Evolutionary conservation across 2,797 vertebrate genomes (phyloP), one percentile per base, ranked within the genome.

Genomic region (Choloepus didactylus): DNA sequence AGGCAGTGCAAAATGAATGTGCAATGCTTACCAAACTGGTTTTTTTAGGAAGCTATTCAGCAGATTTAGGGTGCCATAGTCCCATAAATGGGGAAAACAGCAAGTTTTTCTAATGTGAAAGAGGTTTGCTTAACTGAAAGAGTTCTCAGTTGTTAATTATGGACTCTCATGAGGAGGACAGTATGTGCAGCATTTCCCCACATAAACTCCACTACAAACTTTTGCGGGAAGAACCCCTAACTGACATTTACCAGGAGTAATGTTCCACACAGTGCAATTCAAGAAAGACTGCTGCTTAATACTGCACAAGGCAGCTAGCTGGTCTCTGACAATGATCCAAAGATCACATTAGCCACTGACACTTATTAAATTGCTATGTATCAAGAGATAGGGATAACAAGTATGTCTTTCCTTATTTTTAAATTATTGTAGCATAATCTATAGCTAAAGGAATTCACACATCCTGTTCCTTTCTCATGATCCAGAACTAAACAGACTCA

Each of bases 341-440:
- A 49, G 19, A 93, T 4, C 41, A 21, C 15, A 41, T 54, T 46
- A 66, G 5, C 16, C 56, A 73, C 9, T 44, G 41, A 73, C 29
- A 44, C 10, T 73, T 72, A 66, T 0, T 60, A 44, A 84, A 81
- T 0, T 69, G 44, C 14, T 64, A 51, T 9, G 1, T n/a, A 67
- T 31, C 41, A 35, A 49, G 73, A 95, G 51, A 89, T 72, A 94
- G 62, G 21, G 15, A 21, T 18, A 67, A 64, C 64, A 91, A 87
- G 46, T n/a, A 9, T 44, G 9, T 38, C 16, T 7, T 70, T 41
- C 29, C 46, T 67, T 75, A 81, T 69, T 84, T 69, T 88, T 59
- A 88, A 67, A 25, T 70, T 41, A 62, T 29, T 41, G 25, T 38
- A n/a, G 75, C 75, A 11, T 21, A 82, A 86, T 35, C 64, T 54